These are phyloP conservation scores for Antennarius maculatus DNA, from an alignment of 2,797 vertebrate genomes.

Conservation along the genomic window DNA sequence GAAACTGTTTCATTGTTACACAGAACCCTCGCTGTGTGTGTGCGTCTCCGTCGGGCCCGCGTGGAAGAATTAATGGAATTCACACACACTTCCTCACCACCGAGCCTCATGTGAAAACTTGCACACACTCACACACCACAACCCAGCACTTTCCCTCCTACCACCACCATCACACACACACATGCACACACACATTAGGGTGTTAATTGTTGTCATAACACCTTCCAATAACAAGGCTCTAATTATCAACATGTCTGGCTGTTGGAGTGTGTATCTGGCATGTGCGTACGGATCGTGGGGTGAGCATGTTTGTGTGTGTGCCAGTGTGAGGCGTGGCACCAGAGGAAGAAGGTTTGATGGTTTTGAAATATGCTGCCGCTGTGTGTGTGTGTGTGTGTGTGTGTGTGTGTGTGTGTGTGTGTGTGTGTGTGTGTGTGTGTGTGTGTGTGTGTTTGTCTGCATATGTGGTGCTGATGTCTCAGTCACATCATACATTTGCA, in stretches of 20 bases:
- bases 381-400: slow-evolving; percentile 25
- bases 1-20: slow-evolving; percentile 79
- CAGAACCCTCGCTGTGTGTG: slow-evolving; percentile 64
- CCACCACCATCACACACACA: slow-evolving; percentile 5
- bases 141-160: slow-evolving; percentile 23
- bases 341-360: slow-evolving; percentile 69
- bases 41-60: slow-evolving; percentile 41
- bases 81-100: slow-evolving; percentile 43
- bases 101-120: slow-evolving; percentile 31
- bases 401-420: slow-evolving; percentile 31
- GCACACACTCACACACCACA: slow-evolving; percentile 19
- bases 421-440: slow-evolving; percentile 32
- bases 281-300: slow-evolving; percentile 65
- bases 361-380: slow-evolving; percentile 55
- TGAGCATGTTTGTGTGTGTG: slow-evolving; percentile 61
- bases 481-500: slow-evolving; percentile 58
- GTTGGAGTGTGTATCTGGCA: slow-evolving; percentile 81
- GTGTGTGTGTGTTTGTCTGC: slow-evolving; percentile 28
- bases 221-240: slow-evolving; percentile 84
- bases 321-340: slow-evolving; percentile 70
- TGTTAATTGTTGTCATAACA: slow-evolving; percentile 89
- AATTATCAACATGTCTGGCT: slow-evolving; percentile 87
- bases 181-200: slow-evolving; percentile 67
- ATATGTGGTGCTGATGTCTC: slow-evolving; percentile 54
- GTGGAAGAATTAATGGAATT: slow-evolving; percentile 65